Percentiles rank a stretch among this genome's conserved stretches.
These are phyloP conservation scores for Dichetophora obliterata DNA, from an alignment of 2,888 invertebrate genomes.

Conservation along the genomic window DNA sequence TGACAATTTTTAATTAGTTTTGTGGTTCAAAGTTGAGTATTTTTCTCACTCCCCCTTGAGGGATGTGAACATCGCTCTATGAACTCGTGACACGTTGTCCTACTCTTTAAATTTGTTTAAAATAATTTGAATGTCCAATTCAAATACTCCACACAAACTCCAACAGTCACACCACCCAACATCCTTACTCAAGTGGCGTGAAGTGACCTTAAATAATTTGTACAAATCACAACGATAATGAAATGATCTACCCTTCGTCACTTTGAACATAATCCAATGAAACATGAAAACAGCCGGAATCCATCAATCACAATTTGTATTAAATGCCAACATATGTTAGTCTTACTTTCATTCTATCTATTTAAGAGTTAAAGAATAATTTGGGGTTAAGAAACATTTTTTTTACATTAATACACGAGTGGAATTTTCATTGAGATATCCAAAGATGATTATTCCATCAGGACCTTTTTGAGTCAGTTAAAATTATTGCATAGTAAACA, in stretches of 20 bases:
- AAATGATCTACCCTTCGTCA: conserved; percentile 45
- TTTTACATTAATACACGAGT: no score
- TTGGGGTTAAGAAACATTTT: no score
- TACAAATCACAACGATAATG: conserved; percentile 48
- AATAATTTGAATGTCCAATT: neutral
- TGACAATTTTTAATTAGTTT: conserved; percentile 40
- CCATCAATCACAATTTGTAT: conserved; percentile 52
- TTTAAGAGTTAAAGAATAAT: no score
- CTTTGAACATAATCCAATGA: conserved; percentile 27
- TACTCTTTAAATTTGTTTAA: conserved; percentile 11
- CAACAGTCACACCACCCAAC: neutral
- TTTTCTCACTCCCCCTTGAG: conserved; percentile 1
- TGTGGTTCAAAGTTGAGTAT: conserved; percentile 21
- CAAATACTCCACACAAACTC: neutral
- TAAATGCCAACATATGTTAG: conserved; percentile 46
- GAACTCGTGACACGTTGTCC: conserved; percentile 46
- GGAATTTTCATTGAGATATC: no score
- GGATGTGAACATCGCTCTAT: neutral
- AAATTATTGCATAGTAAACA: no score
- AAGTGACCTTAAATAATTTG: conserved; percentile 48
- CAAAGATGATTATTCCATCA: no score
- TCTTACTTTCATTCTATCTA: neutral
- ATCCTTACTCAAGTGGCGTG: neutral
- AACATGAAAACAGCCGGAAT: conserved; percentile 23
- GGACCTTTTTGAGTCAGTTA: no score